A percentile compares a stretch with the other conserved stretches of the same genome.
Evolutionary conservation across 1,140 invertebrate genomes (phyloP).

Genomic region (Potamilus streckersoni): DNA sequence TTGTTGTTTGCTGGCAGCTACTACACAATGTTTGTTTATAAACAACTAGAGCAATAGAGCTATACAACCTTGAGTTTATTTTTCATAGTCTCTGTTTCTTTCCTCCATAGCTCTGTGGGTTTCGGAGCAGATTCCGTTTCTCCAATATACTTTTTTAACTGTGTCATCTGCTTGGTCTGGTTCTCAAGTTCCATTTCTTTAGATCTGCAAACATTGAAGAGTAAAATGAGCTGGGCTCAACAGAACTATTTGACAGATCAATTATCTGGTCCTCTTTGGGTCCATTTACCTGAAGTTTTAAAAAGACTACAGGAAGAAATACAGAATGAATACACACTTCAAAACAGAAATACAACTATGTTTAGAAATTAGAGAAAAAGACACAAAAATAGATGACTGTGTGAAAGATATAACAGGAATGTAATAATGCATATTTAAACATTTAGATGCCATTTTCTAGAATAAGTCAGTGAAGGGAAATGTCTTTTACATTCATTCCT

Average conservation of each 20-base stretch:
- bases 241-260: background rate
- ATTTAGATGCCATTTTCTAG: no score
- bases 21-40: background rate
- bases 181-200: conserved; percentile 33
- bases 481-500: background rate
- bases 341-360: no score
- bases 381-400: no score
- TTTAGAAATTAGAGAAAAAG: no score
- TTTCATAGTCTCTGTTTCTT: conserved; percentile 49
- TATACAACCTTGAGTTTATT: conserved; percentile 44
- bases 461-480: background rate
- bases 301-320: no score
- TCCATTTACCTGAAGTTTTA: no score
- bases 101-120: conserved; percentile 48
- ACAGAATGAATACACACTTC: no score
- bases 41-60: background rate
- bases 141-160: conserved; percentile 56
- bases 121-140: conserved; percentile 45
- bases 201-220: conserved; percentile 28
- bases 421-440: no score
- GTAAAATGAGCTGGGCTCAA: background rate
- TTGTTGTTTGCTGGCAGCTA: background rate
- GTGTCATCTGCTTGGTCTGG: conserved; percentile 35
- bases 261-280: background rate
- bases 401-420: no score